These are phyloP conservation scores for Micromys minutus DNA, from an alignment of 2,113 vertebrate species.

Conservation along the genomic window DNA sequence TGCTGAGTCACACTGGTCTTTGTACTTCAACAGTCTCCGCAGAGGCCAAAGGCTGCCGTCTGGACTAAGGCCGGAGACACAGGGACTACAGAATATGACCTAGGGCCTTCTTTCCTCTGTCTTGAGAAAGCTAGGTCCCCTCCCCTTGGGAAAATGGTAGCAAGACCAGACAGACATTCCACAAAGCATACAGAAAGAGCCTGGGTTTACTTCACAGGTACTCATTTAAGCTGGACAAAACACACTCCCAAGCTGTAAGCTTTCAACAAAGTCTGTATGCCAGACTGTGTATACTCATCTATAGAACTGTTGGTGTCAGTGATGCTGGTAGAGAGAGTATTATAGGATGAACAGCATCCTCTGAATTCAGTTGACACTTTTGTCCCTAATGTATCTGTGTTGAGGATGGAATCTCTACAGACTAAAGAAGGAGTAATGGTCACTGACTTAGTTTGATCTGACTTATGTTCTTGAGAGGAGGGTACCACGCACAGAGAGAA, in stretches of 20 bases:
- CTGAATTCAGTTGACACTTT: not conserved
- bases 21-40: not conserved
- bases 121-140: not conserved
- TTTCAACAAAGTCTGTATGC: not conserved
- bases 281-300: rapidly evolving
- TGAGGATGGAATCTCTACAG: not conserved
- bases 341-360: not conserved
- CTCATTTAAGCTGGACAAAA: not conserved
- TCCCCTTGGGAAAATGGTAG: too few relatives aligned
- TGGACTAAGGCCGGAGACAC: not conserved
- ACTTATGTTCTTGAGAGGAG: not conserved
- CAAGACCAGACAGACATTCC: not conserved
- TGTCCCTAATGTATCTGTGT: not conserved
- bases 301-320: not conserved
- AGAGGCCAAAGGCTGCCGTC: not conserved
- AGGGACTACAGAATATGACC: not conserved
- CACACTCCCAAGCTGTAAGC: rapidly evolving
- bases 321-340: not conserved
- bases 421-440: not conserved
- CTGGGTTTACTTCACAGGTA: not conserved
- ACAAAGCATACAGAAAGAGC: not conserved
- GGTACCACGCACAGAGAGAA: not conserved
- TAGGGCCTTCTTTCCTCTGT: not conserved
- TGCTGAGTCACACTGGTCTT: not conserved
- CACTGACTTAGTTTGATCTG: not conserved